These are phyloP conservation scores for Eulemur rubriventer DNA, from an alignment of 2,797 vertebrate genomes.

Conservation along the genomic window DNA sequence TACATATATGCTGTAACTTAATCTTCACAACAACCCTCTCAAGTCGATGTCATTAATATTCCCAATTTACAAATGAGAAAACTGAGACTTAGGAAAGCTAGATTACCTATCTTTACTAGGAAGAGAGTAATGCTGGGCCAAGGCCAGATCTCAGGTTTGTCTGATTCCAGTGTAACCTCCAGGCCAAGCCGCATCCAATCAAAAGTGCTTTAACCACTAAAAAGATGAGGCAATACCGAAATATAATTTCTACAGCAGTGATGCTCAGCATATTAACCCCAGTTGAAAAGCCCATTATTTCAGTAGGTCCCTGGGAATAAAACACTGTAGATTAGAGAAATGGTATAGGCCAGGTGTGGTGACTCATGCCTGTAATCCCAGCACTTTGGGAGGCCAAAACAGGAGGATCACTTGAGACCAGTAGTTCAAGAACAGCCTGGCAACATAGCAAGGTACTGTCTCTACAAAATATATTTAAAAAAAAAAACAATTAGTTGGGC, in stretches of 20 bases:
- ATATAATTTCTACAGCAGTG: not conserved
- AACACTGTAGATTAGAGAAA: not conserved
- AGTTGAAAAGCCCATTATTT: not conserved
- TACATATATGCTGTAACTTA: not conserved
- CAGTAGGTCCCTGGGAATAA: not conserved
- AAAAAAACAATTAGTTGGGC: not conserved
- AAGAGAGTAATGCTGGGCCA: not conserved
- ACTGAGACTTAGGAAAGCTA: not conserved
- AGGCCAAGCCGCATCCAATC: not conserved
- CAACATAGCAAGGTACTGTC: not conserved
- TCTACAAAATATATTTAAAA: not conserved
- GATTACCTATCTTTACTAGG: not conserved
- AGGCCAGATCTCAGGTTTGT: not conserved
- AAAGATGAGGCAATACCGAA: not conserved
- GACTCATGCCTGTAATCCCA: not conserved
- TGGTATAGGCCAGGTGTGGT: not conserved
- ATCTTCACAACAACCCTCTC: not conserved
- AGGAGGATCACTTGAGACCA: not conserved
- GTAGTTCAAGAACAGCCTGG: not conserved
- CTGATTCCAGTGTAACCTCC: not conserved
- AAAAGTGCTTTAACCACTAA: not conserved
- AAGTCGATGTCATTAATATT: not conserved
- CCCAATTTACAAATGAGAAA: slow-evolving; percentile 11
- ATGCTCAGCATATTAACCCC: not conserved
- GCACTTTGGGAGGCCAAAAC: not conserved